Conservation (phyloP, 2,888 invertebrate species). For the Idaea biselata region DNA sequence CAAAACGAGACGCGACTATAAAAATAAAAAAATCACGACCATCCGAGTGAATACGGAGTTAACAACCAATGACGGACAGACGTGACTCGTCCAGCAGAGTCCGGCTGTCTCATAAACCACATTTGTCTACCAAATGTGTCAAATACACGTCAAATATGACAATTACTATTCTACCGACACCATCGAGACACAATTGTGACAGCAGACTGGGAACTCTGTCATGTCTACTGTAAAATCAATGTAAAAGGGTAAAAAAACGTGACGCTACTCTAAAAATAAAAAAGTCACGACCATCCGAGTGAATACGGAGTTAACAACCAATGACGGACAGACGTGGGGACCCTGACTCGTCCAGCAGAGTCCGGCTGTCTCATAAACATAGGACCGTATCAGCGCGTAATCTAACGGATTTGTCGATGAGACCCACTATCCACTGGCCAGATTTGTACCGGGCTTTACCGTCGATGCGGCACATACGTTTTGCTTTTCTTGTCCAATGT, state of each 20-base stretch:
- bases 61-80: neutral
- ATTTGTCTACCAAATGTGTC: too few relatives aligned
- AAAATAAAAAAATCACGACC: neutral
- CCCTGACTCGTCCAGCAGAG: slow-evolving; percentile 62
- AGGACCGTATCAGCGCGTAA: slow-evolving; percentile 78
- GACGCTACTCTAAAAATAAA: neutral
- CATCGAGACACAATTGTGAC: too few relatives aligned
- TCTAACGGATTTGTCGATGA: slow-evolving; percentile 81
- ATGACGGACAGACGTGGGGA: slow-evolving; percentile 26
- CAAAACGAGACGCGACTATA: neutral
- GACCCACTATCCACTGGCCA: slow-evolving; percentile 74
- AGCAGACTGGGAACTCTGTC: too few relatives aligned
- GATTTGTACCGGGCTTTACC: slow-evolving; percentile 76
- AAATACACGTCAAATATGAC: too few relatives aligned
- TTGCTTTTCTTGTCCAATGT: slow-evolving; percentile 73
- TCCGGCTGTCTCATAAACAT: slow-evolving; percentile 76
- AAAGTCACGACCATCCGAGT: neutral
- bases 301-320: neutral
- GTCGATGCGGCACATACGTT: slow-evolving; percentile 73
- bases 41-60: neutral
- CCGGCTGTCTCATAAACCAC: slow-evolving; percentile 76
- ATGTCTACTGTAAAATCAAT: too few relatives aligned
- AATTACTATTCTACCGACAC: too few relatives aligned
- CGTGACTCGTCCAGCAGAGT: slow-evolving; percentile 51
- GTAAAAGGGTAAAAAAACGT: neutral